Conservation (phyloP, 2,113 vertebrate species). For the Uropsilus gracilis region DNA sequence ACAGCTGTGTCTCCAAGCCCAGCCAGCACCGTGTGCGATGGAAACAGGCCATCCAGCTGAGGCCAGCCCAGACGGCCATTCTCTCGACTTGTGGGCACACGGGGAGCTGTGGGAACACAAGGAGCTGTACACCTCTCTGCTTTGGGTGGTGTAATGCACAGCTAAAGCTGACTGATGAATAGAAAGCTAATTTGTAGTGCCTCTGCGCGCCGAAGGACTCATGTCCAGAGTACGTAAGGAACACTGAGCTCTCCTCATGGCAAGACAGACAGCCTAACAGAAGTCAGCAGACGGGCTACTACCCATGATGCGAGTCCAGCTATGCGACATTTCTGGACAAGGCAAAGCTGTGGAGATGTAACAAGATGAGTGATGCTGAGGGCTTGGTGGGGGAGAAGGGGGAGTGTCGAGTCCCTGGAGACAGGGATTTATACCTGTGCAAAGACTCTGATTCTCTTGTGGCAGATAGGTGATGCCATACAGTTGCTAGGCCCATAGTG, state of each 20-base stretch:
- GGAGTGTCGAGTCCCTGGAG: background rate
- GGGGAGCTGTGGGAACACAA: no score
- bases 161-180: background rate
- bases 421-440: background rate
- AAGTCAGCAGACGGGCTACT: background rate
- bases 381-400: rapidly evolving
- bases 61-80: background rate
- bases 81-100: background rate
- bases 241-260: background rate
- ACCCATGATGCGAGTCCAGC: background rate
- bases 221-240: background rate
- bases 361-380: background rate
- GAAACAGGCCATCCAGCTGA: background rate
- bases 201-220: background rate
- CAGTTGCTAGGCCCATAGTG: background rate
- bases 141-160: background rate
- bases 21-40: background rate
- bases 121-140: background rate
- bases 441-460: background rate
- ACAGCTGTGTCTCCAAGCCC: background rate
- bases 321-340: background rate
- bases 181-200: background rate
- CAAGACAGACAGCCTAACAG: background rate
- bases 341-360: background rate
- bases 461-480: no score